These are phyloP conservation scores for Priocnemis perturbator DNA, from an alignment of 2,888 invertebrate species.

Conservation along the genomic window DNA sequence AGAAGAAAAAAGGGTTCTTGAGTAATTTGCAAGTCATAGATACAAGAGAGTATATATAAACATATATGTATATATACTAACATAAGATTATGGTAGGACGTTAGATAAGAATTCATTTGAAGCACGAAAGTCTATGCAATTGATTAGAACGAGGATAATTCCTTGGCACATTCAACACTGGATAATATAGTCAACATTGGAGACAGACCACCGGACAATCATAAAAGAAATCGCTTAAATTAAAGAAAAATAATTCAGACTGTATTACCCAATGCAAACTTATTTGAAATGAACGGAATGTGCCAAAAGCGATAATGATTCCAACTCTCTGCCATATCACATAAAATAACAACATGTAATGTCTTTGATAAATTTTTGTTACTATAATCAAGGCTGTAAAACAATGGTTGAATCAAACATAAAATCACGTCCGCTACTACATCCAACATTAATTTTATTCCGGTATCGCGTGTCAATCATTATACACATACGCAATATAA, in stretches of 20 bases:
- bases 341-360: conserved; percentile 7
- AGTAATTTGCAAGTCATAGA: conserved; percentile 23
- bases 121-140: no score
- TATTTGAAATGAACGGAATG: conserved; percentile 22
- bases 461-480: background rate
- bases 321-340: conserved; percentile 41
- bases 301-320: conserved; percentile 28
- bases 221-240: conserved; percentile 7
- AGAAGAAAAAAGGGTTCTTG: conserved; percentile 44
- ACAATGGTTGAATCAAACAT: background rate
- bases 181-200: background rate
- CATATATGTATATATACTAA: no score
- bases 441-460: background rate
- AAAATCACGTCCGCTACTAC: no score
- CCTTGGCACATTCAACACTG: conserved; percentile 30
- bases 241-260: no score
- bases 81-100: no score
- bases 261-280: conserved; percentile 8
- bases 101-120: no score
- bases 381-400: background rate
- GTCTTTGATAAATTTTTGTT: conserved; percentile 1
- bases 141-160: no score
- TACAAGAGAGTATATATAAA: conserved; percentile 34
- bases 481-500: conserved; percentile 5
- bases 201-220: background rate